Base-by-base conservation (phyloP, 2,797 vertebrate genomes). In the Loriculus beryllinus region DNA sequence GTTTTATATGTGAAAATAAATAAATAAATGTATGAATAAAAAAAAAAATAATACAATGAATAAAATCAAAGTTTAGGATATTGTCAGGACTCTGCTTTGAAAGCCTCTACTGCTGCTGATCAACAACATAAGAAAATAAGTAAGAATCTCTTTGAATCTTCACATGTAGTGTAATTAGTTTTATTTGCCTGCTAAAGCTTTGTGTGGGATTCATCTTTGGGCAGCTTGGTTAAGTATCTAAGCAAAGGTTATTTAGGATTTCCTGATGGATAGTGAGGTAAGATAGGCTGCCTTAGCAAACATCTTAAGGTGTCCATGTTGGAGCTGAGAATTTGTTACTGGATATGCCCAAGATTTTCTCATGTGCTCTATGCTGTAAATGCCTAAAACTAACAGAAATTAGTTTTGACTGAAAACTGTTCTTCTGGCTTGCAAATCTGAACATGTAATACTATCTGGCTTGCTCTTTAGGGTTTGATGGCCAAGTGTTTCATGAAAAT, bases 381-480 rank as follows among this genome's bases (percentile, higher is more conserved):
- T 60, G 8, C 4, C 42, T 59, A 43, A 79, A 88, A 72, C 2
- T 6, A 84, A 64, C 5, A n/a, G 11, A 79, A 88, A 68, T 37
- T 3, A 54, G 10, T 76, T 92, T 72, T 76, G 42, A 76, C 68
- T n/a, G 5, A 65, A 92, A 87, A 54, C 14, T 45, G 1, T 28
- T 28, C 7, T 13, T 82, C 12, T 59, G 22, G 2, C 22, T 88
- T 70, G 29, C 20, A 14, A 81, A 63, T 15, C 23, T 72, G 63
- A 76, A 67, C 8, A 18, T 3, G 3, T 59, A 65, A 80, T 31
- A 6, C 8, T n/a, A 39, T 7, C 0, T 0, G 2, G 23, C 14
- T 82, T 86, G 14, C 3, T 64, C 7, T 57, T 77, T 33, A 45
- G 11, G 33, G 25, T 15, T 65, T 70, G 12, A 4, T 67, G 15